Percentiles rank a stretch among this genome's conserved stretches.
phyloP scores from a whole-genome alignment of 1,140 invertebrate genomes.

The Drosophila mauritiana region DNA sequence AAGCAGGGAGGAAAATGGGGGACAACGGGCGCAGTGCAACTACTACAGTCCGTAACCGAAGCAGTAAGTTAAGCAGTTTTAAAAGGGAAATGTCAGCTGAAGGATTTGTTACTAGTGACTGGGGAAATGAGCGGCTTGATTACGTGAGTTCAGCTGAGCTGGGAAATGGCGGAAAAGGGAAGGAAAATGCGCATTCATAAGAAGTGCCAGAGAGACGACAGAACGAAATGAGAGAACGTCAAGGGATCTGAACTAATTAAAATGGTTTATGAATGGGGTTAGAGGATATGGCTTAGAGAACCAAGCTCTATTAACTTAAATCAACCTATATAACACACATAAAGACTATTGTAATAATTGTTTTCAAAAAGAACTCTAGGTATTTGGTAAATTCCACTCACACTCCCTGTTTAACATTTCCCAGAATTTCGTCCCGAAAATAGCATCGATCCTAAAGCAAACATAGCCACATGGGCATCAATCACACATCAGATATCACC shows the following conservation, averaged over 20 bases:
- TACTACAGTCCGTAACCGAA: conserved; percentile 23
- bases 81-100: conserved; percentile 51
- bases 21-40: conserved; percentile 7
- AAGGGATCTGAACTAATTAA: conserved; percentile 3
- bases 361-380: no score
- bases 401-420: neutral
- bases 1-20: conserved; percentile 2
- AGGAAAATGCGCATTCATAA: conserved; percentile 16
- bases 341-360: no score
- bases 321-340: no score
- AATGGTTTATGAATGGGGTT: conserved; percentile 5
- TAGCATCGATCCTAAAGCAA: neutral
- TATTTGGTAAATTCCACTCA: no score
- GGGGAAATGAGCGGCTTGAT: conserved; percentile 52
- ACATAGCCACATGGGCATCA: conserved; percentile 22
- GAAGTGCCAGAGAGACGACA: conserved; percentile 4
- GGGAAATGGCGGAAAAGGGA: conserved; percentile 11
- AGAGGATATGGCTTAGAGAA: neutral
- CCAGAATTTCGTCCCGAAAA: neutral
- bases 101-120: conserved; percentile 54
- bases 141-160: conserved; percentile 43
- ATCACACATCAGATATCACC: conserved; percentile 26
- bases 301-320: neutral
- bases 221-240: conserved; percentile 1
- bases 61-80: conserved; percentile 55